phyloP scores from a whole-genome alignment of 2,888 invertebrate genomes.

The Colostygia pectinataria region DNA sequence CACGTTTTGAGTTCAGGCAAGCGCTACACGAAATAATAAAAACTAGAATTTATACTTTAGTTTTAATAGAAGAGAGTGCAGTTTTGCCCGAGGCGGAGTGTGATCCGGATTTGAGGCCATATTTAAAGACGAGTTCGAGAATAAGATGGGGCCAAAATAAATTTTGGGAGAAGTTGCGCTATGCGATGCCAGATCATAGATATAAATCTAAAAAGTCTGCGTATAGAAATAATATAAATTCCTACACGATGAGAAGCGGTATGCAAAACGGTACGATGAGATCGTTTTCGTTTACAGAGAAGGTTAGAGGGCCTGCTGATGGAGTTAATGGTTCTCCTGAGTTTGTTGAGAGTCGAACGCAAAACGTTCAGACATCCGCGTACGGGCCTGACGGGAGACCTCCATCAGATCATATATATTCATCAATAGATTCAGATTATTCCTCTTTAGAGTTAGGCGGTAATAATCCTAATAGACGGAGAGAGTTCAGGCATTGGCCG shows the following conservation, averaged over 20 bases:
- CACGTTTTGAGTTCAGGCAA: slow-evolving; percentile 93
- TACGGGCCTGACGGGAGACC: slow-evolving; percentile 86
- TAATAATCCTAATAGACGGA: slow-evolving; percentile 69
- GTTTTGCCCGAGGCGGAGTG: slow-evolving; percentile 91
- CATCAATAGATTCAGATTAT: slow-evolving; percentile 95
- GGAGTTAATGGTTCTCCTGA: slow-evolving; percentile 86
- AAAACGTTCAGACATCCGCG: slow-evolving; percentile 64
- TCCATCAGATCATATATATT: slow-evolving; percentile 94
- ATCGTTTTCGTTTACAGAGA: slow-evolving; percentile 83
- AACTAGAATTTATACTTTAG: slow-evolving; percentile 90
- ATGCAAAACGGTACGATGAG: slow-evolving; percentile 84
- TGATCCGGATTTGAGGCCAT: slow-evolving; percentile 93
- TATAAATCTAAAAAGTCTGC: slow-evolving; percentile 75
- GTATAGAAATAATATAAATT: slow-evolving; percentile 91
- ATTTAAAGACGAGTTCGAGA: slow-evolving; percentile 92
- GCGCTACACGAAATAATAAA: slow-evolving; percentile 94
- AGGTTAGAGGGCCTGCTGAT: slow-evolving; percentile 66
- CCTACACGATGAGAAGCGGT: slow-evolving; percentile 88
- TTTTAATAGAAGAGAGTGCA: slow-evolving; percentile 93
- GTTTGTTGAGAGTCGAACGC: slow-evolving; percentile 62
- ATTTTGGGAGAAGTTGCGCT: slow-evolving; percentile 96
- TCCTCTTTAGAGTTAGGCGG: slow-evolving; percentile 89
- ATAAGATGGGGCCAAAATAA: slow-evolving; percentile 94
- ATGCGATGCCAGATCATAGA: slow-evolving; percentile 91
- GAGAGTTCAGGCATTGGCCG: slow-evolving; percentile 76